These are phyloP conservation scores for Sesia apiformis DNA, from an alignment of 2,888 invertebrate species.

Conservation along the genomic window DNA sequence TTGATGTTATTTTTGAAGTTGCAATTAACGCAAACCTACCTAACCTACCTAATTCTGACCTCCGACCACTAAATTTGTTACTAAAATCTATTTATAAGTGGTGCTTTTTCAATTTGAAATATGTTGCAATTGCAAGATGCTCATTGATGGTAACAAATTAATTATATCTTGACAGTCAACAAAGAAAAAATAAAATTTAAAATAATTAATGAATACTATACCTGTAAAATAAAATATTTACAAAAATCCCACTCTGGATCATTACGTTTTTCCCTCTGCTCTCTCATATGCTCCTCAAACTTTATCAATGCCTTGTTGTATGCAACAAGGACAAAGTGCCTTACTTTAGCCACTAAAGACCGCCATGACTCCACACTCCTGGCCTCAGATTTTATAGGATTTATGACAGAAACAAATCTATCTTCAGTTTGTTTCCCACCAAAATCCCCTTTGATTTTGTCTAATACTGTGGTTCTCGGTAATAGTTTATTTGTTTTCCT, in stretches of 20 bases:
- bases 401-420: constrained; percentile 92
- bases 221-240: constrained; percentile 94
- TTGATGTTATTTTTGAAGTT: too few species aligned
- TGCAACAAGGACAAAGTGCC: constrained; percentile 87
- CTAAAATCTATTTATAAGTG: too few species aligned
- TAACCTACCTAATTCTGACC: too few species aligned
- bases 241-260: constrained; percentile 95
- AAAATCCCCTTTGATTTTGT: constrained; percentile 96
- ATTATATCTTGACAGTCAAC: too few species aligned
- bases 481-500: constrained; percentile 93
- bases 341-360: constrained; percentile 85
- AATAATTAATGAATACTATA: constrained; percentile 30
- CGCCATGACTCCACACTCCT: constrained; percentile 94
- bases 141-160: too few species aligned
- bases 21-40: too few species aligned
- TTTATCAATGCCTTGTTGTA: constrained; percentile 89
- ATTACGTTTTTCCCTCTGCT: constrained; percentile 91
- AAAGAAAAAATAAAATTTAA: neutral
- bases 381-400: constrained; percentile 92
- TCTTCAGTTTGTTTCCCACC: constrained; percentile 87
- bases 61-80: too few species aligned
- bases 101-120: too few species aligned
- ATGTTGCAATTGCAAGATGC: too few species aligned
- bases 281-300: constrained; percentile 92
- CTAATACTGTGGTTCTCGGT: constrained; percentile 93